Conservation (phyloP, 2,113 vertebrate species). For the Zosterops japonicus region DNA sequence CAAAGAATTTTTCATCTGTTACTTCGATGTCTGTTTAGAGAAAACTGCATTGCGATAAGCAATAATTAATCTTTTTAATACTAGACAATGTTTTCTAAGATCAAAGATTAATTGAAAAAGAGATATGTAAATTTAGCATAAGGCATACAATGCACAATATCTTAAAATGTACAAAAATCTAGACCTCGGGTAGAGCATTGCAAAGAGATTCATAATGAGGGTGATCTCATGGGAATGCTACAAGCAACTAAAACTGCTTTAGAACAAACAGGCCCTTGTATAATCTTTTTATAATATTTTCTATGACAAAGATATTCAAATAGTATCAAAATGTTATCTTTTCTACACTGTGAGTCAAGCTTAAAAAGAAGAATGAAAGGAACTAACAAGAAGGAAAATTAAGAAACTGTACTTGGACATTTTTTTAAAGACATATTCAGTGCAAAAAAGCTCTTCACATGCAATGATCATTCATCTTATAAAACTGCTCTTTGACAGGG, state of each 20-base stretch:
- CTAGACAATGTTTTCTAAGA: neutral
- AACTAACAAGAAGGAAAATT: neutral
- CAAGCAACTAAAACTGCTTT: neutral
- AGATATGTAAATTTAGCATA: neutral
- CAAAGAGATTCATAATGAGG: neutral
- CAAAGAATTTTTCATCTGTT: neutral
- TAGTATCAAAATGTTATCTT: neutral
- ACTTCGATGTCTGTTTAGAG: neutral
- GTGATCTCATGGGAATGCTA: neutral
- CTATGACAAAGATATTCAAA: neutral
- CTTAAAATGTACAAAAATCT: neutral
- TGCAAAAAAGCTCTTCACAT: fast-evolving
- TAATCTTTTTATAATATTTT: neutral
- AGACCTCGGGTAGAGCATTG: neutral
- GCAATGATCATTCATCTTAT: neutral
- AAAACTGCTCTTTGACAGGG: conserved; percentile 72
- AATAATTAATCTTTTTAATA: neutral
- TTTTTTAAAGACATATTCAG: neutral
- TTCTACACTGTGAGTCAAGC: neutral
- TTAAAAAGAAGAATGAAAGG: neutral
- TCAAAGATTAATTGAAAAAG: neutral
- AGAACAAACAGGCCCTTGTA: neutral
- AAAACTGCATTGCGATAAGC: neutral
- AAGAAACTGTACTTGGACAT: neutral
- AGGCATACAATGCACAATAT: neutral